Base-by-base conservation (phyloP, 2,797 vertebrate species). In the Eulemur rubriventer region DNA sequence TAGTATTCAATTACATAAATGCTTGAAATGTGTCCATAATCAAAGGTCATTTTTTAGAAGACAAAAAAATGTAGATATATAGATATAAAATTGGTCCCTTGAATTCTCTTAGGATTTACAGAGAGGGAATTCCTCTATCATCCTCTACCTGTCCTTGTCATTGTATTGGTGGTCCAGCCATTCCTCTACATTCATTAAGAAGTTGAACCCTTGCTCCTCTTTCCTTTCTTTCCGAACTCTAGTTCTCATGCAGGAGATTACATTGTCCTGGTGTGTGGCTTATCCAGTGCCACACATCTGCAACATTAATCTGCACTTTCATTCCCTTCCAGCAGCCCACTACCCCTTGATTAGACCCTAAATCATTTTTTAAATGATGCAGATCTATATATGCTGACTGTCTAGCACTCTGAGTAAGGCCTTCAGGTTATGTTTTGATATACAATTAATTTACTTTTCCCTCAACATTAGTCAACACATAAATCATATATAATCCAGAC, bases 381-480 rank as follows among this genome's bases (percentile, higher is more conserved):
- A 35, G 22, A 38, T 90, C 33, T 59, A 17, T 35, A 2, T 7
- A 6, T 63, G n/a, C n/a, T 59, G 16, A 50, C 65, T 26, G 12
- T 48, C 46, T 70, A 55, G 61, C 46, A n/a, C 48, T 85, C 22
- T 70, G 35, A 73, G 41, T n/a, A 67, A 82, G 72, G 48, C 35
- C 63, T 82, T 85, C 48, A 14, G 24, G 18, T 85, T 41, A 75
- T 33, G 61, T 76, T 79, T 69, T 78, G 17, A 80, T 81, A 70
- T 26, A 85, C 24, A 57, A 4, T 50, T 50, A 94, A 80, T 72
- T 86, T 89, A 55, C 46, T 75, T 83, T 96, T 95, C 67, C 22
- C 17, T 96, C 30, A 57, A 22, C 46, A 70, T 80, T 10, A 35
- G 6, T 70, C 43, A 88, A 76, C 55, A 88, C 12, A 61, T 20